Base-by-base conservation (phyloP, 2,797 vertebrate genomes). In the Gymnoscopelus microlampas region DNA sequence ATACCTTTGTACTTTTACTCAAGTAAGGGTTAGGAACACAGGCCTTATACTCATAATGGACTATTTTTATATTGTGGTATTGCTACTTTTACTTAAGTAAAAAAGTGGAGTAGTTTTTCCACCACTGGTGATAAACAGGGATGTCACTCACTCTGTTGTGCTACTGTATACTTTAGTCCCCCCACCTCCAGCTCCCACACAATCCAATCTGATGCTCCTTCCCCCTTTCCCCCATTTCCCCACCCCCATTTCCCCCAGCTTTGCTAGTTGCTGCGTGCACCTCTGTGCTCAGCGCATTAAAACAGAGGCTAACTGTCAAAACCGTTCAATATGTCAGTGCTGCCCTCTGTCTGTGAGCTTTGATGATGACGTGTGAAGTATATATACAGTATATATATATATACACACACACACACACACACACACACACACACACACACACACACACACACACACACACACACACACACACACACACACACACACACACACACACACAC, bases 111-210 rank as follows among this genome's bases (percentile, higher is more conserved):
- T n/a, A n/a, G n/a, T n/a, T n/a, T n/a, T n/a, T n/a, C n/a, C n/a
- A n/a, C n/a, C n/a, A n/a, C n/a, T n/a, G 84, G 87, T 79, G 87
- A 84, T 85, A 2, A 81, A 83, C 82, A 71, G 67, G 65, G 66
- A 82, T 85, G 85, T 88, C 89, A 87, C 80, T 85, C 80, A 82
- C 73, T 14, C 70, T 35, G 74, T 74, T 82, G 79, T 88, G 88
- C 26, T 29, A 29, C 26, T 29, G 88, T 86, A 85, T 81, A 82
- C 84, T 87, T 89, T 81, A 71, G 79, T 84, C 19, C 19, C 83
- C 81, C 80, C 81, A 64, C 71, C 74, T 60, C 84, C 2, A 71
- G 68, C 19, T 19, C 19, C 75, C 3, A 51, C 71, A 66, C 77
- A 87, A 88, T 86, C 79, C 83, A 81, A 87, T 82, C 75, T 76